These are phyloP conservation scores for Sepiola atlantica DNA, from an alignment of 2,888 invertebrate species.

Conservation along the genomic window DNA sequence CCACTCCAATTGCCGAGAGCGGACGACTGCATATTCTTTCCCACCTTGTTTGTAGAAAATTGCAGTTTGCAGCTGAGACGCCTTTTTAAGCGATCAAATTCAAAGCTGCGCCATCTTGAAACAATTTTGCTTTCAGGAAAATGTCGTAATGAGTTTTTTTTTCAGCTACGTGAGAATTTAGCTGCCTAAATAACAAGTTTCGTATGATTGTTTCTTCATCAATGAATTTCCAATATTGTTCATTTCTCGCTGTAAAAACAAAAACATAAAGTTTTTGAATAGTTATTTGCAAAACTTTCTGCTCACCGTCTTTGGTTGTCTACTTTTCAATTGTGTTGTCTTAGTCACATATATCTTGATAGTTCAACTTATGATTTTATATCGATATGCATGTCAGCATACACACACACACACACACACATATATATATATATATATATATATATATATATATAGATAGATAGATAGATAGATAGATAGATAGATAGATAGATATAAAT, in stretches of 20 bases:
- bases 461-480: no score
- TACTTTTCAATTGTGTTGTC: no score
- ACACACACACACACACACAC: no score
- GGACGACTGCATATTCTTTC: background rate
- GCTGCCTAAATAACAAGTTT: background rate
- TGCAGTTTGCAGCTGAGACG: background rate
- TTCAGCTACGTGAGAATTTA: background rate
- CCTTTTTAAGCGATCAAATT: background rate
- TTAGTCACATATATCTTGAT: no score
- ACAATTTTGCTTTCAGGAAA: conserved; percentile 15
- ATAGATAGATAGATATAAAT: no score
- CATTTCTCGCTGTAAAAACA: background rate
- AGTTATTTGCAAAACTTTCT: no score
- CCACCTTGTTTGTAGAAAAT: background rate
- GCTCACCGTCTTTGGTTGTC: no score
- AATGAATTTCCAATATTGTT: background rate
- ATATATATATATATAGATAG: no score
- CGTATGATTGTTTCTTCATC: background rate
- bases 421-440: no score
- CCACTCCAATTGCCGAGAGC: background rate
- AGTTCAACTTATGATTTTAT: no score
- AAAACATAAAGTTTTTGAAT: no score
- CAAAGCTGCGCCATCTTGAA: background rate
- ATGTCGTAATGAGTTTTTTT: background rate
- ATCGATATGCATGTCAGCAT: no score